Evolutionary conservation across 1,140 invertebrate species (phyloP), one percentile per base, ranked within the genome.

Genomic region (Dolichoris vasculosae): DNA sequence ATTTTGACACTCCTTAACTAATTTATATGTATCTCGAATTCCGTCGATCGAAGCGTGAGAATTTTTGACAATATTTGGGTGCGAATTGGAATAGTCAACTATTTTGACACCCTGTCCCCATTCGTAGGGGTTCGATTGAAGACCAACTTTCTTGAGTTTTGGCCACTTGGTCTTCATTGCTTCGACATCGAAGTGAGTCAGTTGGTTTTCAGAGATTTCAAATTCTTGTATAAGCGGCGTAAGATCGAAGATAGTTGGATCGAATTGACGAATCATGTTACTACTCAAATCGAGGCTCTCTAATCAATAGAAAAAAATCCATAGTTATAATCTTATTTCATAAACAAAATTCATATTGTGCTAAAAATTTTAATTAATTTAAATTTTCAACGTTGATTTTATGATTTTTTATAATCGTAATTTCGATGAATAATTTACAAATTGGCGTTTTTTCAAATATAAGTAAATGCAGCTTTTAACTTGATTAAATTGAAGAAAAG

Each of bases 41-140:
- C 79, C 84, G 69, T 86, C 84, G 9, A 86, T 30, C 30, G 84
- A 76, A 6, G 73, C 71, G 35, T 77, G 69, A 23, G 84, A 86
- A 9, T 86, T 86, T 23, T 86, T 82, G 1, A 86, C 84, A 1
- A 86, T 38, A 43, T 17, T 77, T 32, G 84, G 84, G 38, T 86
- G 13, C 1, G 26, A 26, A 35, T 86, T 86, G 13, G 84, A 59
- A 23, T 86, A 86, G 0, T 86, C 84, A 35, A 86, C 67, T 23
- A 86, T 51, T 30, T 78, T 86, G 40, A 82, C 59, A 30, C 79
- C 84, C 43, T 86, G 30, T 11, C 13, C 1, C 79, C 79, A 82
- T 30, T 82, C 73, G 80, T 82, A 86, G 26, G 84, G 84, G 32
- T 86, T 86, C 80, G 67, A 86, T 40, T 86, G 84, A 30, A 86